Base-by-base conservation (phyloP, 2,797 vertebrate genomes). In the Rousettus madagascariensis region DNA sequence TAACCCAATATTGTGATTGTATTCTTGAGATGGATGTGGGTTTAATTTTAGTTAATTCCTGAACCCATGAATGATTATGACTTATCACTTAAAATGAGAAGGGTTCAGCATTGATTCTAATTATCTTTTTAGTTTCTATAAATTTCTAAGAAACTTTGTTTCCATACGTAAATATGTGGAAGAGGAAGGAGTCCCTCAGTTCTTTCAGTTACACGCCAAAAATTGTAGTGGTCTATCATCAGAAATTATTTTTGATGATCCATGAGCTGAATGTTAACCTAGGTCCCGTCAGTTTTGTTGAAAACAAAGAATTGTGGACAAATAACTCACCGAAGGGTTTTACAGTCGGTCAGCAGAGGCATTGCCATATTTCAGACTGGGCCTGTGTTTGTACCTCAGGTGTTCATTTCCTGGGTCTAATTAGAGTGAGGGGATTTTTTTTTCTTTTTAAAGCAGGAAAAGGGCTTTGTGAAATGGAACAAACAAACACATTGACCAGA, bases 281-380 rank as follows among this genome's bases (percentile, higher is more conserved):
- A 3, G 59, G 41, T 59, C 16, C 41, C 59, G 20, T 11, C 12
- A 1, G 8, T 38, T 74, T 55, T 49, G 3, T 80, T n/a, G 15
- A 28, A 80, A 49, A 49, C 26, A 8, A 43, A 65, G 74, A 24
- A n/a, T 8, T 19, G 15, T 46, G 8, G 22, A 53, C 26, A 17
- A 36, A 4, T 5, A 17, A 16, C 26, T 69, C 6, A 8, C 68
- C 0, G 2, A 1, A 57, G 36, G n/a, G 53, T 19, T 16, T 16
- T 8, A 20, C 1, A 5, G 63, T 6, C 1, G 19, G 38, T 7
- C 55, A 3, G 22, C 8, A 4, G 30, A 24, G 20, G 33, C 8
- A 0, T 36, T 2, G 8, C 43, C 8, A 5, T 15, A 3, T 51
- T 22, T 36, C 22, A 3, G 19, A 3, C 36, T 2, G 38, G 8